Conservation (phyloP, 1,140 invertebrate species). For the Brachionus paranguensis region DNA sequence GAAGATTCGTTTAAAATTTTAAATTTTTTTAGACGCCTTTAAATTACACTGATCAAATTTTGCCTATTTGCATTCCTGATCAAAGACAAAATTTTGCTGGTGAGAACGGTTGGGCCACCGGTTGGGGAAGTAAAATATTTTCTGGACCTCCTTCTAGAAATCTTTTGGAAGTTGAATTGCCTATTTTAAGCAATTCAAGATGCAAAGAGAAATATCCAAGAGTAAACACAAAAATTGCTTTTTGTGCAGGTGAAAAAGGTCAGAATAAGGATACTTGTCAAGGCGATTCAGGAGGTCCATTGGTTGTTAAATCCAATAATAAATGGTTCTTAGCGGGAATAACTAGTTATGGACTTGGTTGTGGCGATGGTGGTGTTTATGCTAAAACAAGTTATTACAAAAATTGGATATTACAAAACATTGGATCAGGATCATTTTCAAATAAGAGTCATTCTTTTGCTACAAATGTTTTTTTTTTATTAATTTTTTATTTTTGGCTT, state of each 20-base stretch:
- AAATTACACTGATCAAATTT: background rate
- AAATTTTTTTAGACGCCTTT: background rate
- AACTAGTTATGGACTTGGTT: conserved; percentile 27
- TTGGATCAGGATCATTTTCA: too few relatives aligned
- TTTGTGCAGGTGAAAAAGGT: conserved; percentile 20
- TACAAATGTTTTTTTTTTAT: too few relatives aligned
- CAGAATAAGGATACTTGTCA: conserved; percentile 34
- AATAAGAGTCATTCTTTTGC: too few relatives aligned
- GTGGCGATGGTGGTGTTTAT: conserved; percentile 40
- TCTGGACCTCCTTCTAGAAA: background rate
- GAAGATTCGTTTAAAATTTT: too few relatives aligned
- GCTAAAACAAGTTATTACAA: background rate
- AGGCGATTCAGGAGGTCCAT: conserved; percentile 40
- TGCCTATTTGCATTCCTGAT: conserved; percentile 31
- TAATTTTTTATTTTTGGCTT: too few relatives aligned
- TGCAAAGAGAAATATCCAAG: conserved; percentile 26
- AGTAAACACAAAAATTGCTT: background rate
- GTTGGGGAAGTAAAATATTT: background rate
- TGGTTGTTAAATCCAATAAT: background rate
- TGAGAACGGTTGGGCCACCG: background rate
- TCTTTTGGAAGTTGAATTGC: conserved; percentile 26
- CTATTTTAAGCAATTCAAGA: conserved; percentile 4
- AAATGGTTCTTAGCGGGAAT: conserved; percentile 4
- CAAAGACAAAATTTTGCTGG: background rate
- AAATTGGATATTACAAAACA: background rate